Evolutionary conservation across 1,140 invertebrate genomes (phyloP), one percentile per base, ranked within the genome.

Genomic region (Pogonognathellus flavescens): DNA sequence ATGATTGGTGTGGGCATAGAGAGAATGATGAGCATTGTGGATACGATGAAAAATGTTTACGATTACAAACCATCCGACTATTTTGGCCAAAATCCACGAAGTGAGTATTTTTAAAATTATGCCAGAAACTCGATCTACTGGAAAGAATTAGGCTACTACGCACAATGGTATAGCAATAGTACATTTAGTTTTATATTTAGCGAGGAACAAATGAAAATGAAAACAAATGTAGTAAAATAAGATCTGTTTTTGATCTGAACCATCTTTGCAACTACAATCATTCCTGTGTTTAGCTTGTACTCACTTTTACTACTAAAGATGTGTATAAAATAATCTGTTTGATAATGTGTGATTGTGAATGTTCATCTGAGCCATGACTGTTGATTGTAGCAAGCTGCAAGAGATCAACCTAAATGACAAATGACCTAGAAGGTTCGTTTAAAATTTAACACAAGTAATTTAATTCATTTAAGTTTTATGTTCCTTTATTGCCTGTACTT

Each of bases 11-110:
- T 18, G 13, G 84, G 84, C 7, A 80, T 87, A 11, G 86, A 87
- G 31, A 55, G 66, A 82, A 85, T 87, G 83, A 25, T 87, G 49
- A 66, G 49, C 14, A 31, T 62, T n/a, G 86, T 85, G 20, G 86
- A 85, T 18, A 20, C 59, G 6, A 60, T 81, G 20, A 82, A 52
- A 60, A 50, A 80, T 59, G 66, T 85, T 20, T 1, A 57, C 2
- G 80, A 84, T 55, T 86, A 86, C 53, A 52, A 20, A 66, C 1
- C 57, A 8, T 55, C 83, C 0, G 18, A 84, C 7, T 76, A 41
- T 76, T 76, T 49, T 50, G 31, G 31, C 31, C 31, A 41, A 6
- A 41, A 41, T 41, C 31, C 31, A 41, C 31, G 2, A 41, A 41
- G 31, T 3, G 31, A 41, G 31, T 41, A 41, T 3, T 41, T 41